Base-by-base conservation (phyloP, 2,888 invertebrate species). In the Drosophila lutescens region DNA sequence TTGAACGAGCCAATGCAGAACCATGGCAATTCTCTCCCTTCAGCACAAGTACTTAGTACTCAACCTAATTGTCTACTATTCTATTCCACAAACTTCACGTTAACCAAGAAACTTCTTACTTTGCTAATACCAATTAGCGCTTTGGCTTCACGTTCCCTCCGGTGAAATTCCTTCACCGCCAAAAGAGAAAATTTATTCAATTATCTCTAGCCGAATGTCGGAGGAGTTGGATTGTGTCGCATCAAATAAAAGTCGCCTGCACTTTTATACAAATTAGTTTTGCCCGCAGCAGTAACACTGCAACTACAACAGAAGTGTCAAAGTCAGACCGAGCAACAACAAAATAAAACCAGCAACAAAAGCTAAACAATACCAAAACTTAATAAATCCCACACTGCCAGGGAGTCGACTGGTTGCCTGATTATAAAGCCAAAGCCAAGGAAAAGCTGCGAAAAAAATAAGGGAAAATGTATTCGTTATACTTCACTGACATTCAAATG, bases 211-310 rank as follows among this genome's bases (percentile, higher is more conserved):
- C 54, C 62, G 17, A 61, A 47, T 36, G 44, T 49, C 53, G 50
- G 43, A 30, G 67, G 32, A 54, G 50, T 26, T 68, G 43, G 53
- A 17, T 59, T 49, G 60, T 60, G 80, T 80, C 89, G 54, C 76
- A 63, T 76, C 87, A 73, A 78, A 83, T 84, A 80, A 86, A 83
- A 80, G 81, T 88, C 83, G 78, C 74, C 74, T 71, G 76, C 87
- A 84, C 74, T 86, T 88, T 86, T 73, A 74, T 69, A 87, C 89
- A 88, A 88, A 88, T 88, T 86, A 86, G 74, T 84, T 71, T 59
- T 74, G 63, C 74, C 57, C 80, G 72, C 54, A 47, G 51, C 65
- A 59, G 44, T 17, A 38, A 38, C 70, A 43, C 44, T 51, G 54
- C 43, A 68, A 53, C 61, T 72, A 50, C 73, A 54, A 32, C 72